phyloP scores from a whole-genome alignment of 2,113 vertebrate genomes.

The Ascaphus truei region DNA sequence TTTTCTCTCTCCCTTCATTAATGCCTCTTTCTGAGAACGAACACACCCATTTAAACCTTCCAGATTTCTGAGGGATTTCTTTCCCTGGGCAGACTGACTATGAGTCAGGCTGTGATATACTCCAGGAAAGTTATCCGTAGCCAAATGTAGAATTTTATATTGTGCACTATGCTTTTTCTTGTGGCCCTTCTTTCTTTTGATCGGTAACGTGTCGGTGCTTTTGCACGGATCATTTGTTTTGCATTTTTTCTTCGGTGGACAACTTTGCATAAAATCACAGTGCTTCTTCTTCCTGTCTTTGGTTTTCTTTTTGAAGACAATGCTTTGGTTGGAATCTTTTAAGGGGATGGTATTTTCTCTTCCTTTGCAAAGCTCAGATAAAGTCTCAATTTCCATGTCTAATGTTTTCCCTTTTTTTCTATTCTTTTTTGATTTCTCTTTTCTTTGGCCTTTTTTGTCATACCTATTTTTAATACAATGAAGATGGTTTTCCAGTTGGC shows the following conservation, averaged over 20 bases:
- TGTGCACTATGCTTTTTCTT: background rate
- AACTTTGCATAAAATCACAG: background rate
- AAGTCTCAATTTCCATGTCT: constrained; percentile 2
- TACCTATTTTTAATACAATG: constrained; percentile 4
- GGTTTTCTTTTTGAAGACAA: constrained; percentile 26
- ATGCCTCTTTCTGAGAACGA: background rate
- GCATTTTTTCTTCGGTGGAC: background rate
- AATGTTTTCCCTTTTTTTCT: background rate
- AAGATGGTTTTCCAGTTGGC: constrained; percentile 18
- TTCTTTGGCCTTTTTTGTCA: background rate
- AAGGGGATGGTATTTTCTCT: background rate
- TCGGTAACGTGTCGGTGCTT: background rate
- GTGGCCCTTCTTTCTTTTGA: background rate
- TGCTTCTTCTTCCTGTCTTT: background rate
- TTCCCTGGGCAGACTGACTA: background rate
- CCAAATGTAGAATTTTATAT: no score
- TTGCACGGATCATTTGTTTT: background rate
- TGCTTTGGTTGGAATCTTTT: background rate
- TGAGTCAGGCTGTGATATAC: no score
- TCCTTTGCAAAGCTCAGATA: background rate
- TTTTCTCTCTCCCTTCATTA: background rate
- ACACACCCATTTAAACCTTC: background rate
- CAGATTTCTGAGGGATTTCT: background rate
- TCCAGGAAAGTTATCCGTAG: no score
- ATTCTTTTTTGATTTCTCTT: constrained; percentile 28